Percentiles rank a stretch among this genome's conserved stretches.
These are phyloP conservation scores for Lepidothrix coronata DNA, from an alignment of 2,113 vertebrate genomes.

Conservation along the genomic window DNA sequence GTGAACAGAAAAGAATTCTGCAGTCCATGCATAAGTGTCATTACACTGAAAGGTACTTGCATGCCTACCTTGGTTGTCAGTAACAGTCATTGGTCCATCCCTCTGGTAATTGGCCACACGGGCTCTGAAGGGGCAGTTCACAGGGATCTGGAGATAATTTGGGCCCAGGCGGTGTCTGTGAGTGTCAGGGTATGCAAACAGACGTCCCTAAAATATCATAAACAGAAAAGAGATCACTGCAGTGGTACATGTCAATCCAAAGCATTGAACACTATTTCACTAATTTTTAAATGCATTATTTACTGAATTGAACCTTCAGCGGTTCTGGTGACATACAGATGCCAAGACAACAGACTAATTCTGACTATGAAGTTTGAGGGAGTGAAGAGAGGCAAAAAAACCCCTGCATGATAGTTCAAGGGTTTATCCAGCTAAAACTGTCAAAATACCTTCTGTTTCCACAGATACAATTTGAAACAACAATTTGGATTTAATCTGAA, in stretches of 20 bases:
- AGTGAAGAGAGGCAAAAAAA: background rate
- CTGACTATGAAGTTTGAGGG: background rate
- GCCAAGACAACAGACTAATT: background rate
- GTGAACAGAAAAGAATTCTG: background rate
- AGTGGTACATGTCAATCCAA: background rate
- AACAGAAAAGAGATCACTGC: background rate
- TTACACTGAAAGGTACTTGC: background rate
- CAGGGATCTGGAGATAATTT: slow-evolving; percentile 94
- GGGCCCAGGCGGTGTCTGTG: slow-evolving; percentile 92
- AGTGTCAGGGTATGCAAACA: slow-evolving; percentile 94
- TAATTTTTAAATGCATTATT: background rate
- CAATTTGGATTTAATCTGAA: background rate
- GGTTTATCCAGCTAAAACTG: background rate
- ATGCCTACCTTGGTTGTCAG: slow-evolving; percentile 88
- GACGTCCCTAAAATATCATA: slow-evolving; percentile 80
- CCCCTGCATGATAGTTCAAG: background rate
- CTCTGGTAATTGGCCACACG: slow-evolving; percentile 93
- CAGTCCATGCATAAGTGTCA: rapidly evolving
- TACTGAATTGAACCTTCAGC: background rate
- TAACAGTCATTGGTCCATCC: slow-evolving; percentile 92
- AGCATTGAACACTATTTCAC: background rate
- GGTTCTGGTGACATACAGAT: background rate
- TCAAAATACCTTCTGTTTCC: background rate
- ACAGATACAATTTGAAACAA: background rate
- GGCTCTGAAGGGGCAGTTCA: slow-evolving; percentile 91